Conservation (phyloP, 2,888 invertebrate genomes). For the Drosophila silvestris region DNA sequence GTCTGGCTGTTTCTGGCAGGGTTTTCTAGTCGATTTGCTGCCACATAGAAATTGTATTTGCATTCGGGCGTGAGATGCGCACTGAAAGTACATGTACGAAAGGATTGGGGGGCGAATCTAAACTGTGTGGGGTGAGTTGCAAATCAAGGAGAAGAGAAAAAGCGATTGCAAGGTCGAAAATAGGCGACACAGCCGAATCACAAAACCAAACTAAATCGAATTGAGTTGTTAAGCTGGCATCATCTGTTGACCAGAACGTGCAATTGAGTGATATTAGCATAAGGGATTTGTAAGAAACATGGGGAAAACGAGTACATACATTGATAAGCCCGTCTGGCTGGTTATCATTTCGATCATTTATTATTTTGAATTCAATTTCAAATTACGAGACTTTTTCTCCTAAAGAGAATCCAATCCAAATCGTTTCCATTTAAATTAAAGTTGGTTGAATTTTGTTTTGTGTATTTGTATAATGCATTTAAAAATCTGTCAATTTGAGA, state of each 20-base stretch:
- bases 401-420: neutral
- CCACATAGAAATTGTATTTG: constrained; percentile 69
- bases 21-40: constrained; percentile 72
- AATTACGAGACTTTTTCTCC: neutral
- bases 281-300: neutral
- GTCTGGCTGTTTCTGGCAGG: constrained; percentile 13
- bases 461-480: neutral
- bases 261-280: neutral
- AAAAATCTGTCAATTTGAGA: neutral
- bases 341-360: neutral
- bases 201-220: neutral
- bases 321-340: neutral
- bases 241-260: constrained; percentile 20
- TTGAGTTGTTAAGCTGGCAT: constrained; percentile 8
- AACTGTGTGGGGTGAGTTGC: neutral
- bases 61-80: constrained; percentile 43
- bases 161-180: neutral
- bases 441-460: neutral
- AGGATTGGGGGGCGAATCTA: neutral
- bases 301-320: neutral
- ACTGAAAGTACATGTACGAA: neutral
- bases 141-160: neutral
- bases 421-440: neutral
- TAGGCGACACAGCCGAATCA: neutral
- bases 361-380: neutral